A percentile compares a stretch with the other conserved stretches of the same genome.
These are phyloP conservation scores for Apeira syringaria DNA, from an alignment of 2,888 invertebrate species.

Conservation along the genomic window DNA sequence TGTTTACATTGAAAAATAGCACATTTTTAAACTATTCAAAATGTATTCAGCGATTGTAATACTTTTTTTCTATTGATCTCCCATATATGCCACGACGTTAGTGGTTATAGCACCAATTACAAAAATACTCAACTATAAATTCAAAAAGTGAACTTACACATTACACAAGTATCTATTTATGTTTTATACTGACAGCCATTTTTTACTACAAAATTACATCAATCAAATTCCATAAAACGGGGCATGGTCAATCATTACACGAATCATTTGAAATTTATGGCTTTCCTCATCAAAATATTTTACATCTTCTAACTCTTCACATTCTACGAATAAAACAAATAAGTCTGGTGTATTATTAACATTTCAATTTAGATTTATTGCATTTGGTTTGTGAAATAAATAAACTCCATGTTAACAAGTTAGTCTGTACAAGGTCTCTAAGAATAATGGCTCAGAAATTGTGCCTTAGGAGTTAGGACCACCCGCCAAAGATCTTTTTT, in stretches of 20 bases:
- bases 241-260: constrained; percentile 42
- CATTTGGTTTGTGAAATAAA: constrained; percentile 52
- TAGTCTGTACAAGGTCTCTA: constrained; percentile 41
- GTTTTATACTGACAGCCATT: too few relatives aligned
- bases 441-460: constrained; percentile 48
- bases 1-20: too few relatives aligned
- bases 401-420: constrained; percentile 29
- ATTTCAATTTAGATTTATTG: constrained; percentile 59
- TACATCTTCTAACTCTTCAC: constrained; percentile 28
- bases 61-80: too few relatives aligned
- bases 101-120: too few relatives aligned
- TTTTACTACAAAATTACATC: constrained; percentile 41
- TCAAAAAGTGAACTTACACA: too few relatives aligned
- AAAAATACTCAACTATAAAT: too few relatives aligned
- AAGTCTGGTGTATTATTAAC: constrained; percentile 48
- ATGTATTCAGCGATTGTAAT: too few relatives aligned
- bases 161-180: too few relatives aligned
- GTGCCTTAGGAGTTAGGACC: constrained; percentile 43
- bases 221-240: constrained; percentile 47
- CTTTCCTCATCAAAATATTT: constrained; percentile 29
- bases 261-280: constrained; percentile 43
- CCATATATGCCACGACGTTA: too few relatives aligned
- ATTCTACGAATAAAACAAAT: constrained; percentile 29
- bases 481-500: constrained; percentile 38
- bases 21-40: too few relatives aligned